Evolutionary conservation across 2,797 vertebrate species (phyloP), one percentile per base, ranked within the genome.

Genomic region (Mergus octosetaceus): DNA sequence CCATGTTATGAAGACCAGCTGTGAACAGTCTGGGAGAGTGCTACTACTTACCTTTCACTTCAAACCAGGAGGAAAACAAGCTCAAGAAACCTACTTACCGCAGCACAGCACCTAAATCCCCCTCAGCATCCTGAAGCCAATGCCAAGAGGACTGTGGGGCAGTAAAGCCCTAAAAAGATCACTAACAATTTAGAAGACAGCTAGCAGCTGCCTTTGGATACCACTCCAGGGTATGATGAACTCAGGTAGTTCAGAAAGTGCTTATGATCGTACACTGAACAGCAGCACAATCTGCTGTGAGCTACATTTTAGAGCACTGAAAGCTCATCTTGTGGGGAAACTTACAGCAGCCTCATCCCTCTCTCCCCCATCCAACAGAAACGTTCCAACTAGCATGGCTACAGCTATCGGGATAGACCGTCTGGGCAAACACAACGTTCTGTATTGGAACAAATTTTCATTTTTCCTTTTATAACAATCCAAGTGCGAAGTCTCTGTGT

Each of bases 261-360:
- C 28, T 0, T 16, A 24, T 1, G 10, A 30, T 9, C 14, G 1
- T 12, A 4, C 5, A 12, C 2, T 28, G 21, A 41, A 60, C 2
- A 41, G 7, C 53, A 83, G 16, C 47, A 38, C 39, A 20, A 7
- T 6, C 22, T 22, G 39, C 65, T 12, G 39, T 1, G 19, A 38
- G 47, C 41, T n/a, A 6, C 45, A 8, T 3, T 30, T 38, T 14
- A 10, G 32, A 5, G 9, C 2, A 10, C 51, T 32, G 32, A 16
- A 28, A n/a, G 51, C 4, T 56, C 21, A 30, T 16, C 34, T 61
- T 9, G 34, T 7, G 34, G 34, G 53, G 39, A 45, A 47, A 43
- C 39, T 30, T 66, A 4, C 1, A 47, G 45, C n/a, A 54, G 53
- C 21, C 27, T 71, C 77, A 30, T 49, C 12, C 57, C 68, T 19